Evolutionary conservation across 2,797 vertebrate genomes (phyloP).

Genomic region (Glyptemys insculpta): DNA sequence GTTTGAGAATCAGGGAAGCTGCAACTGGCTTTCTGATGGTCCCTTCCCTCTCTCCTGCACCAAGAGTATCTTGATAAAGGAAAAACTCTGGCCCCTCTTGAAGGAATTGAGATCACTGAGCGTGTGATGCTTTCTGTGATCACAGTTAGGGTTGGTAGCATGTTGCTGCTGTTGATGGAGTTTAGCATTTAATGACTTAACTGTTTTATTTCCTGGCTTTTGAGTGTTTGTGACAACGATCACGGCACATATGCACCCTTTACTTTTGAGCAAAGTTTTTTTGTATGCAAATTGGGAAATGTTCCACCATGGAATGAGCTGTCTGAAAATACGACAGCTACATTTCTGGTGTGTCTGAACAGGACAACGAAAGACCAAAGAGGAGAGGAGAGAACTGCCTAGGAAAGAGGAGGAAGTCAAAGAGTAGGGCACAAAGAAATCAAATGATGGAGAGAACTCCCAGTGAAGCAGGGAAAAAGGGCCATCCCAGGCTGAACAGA

Average conservation of each 20-base stretch:
- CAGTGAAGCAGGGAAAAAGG: not conserved
- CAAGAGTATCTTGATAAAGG: not conserved
- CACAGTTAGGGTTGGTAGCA: not conserved
- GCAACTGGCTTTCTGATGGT: fast-evolving
- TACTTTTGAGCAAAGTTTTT: no score
- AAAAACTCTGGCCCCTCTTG: not conserved
- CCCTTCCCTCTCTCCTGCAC: not conserved
- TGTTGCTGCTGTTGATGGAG: not conserved
- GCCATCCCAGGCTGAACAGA: not conserved
- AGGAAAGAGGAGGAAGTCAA: not conserved
- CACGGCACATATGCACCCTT: no score
- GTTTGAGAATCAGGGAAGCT: not conserved
- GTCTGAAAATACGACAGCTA: not conserved
- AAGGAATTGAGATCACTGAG: fast-evolving
- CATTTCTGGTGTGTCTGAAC: not conserved
- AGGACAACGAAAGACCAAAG: not conserved
- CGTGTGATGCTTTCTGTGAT: not conserved
- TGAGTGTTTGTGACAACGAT: no score
- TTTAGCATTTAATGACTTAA: not conserved
- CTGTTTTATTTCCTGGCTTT: not conserved
- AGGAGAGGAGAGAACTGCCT: not conserved
- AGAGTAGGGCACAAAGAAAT: not conserved
- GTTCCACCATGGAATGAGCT: fast-evolving
- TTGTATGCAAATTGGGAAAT: not conserved
- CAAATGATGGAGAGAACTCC: not conserved